These are phyloP conservation scores for Ammodytes dubius DNA, from an alignment of 2,113 vertebrate species.

Conservation along the genomic window DNA sequence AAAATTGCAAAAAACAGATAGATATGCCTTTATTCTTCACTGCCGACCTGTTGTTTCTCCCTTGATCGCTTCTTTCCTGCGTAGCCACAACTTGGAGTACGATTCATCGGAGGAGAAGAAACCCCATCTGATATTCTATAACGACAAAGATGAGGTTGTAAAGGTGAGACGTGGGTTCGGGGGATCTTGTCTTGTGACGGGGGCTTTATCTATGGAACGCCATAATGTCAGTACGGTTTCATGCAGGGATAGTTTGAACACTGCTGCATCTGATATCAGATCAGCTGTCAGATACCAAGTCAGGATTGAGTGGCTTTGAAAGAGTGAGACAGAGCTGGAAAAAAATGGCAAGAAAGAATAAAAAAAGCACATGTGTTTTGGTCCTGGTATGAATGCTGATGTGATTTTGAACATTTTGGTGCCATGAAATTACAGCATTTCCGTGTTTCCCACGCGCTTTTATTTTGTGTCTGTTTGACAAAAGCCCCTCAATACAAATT, in stretches of 20 bases:
- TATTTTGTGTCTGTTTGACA: conserved; percentile 30
- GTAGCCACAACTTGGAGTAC: conserved; percentile 86
- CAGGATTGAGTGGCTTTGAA: conserved; percentile 29
- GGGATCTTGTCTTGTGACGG: background rate
- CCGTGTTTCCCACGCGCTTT: conserved; percentile 20
- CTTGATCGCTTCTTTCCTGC: conserved; percentile 67
- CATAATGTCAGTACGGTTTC: conserved; percentile 24
- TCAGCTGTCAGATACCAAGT: conserved; percentile 33
- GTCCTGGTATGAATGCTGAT: conserved; percentile 11
- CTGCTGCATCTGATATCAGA: conserved; percentile 37
- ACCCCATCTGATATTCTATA: conserved; percentile 85
- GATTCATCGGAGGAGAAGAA: conserved; percentile 83
- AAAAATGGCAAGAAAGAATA: background rate
- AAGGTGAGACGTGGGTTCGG: conserved; percentile 77
- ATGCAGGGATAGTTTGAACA: conserved; percentile 12
- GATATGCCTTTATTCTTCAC: conserved; percentile 7
- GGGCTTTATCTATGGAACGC: conserved; percentile 22
- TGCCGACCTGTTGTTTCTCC: conserved; percentile 59
- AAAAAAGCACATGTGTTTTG: conserved; percentile 15
- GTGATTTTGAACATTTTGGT: conserved; percentile 31
- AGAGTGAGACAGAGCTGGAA: background rate
- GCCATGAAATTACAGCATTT: conserved; percentile 10
- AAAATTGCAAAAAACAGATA: conserved; percentile 27
- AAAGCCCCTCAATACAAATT: conserved; percentile 25
- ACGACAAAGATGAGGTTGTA: conserved; percentile 82